phyloP scores from a whole-genome alignment of 2,797 vertebrate genomes.

The Schizopygopsis pylzovi region DNA sequence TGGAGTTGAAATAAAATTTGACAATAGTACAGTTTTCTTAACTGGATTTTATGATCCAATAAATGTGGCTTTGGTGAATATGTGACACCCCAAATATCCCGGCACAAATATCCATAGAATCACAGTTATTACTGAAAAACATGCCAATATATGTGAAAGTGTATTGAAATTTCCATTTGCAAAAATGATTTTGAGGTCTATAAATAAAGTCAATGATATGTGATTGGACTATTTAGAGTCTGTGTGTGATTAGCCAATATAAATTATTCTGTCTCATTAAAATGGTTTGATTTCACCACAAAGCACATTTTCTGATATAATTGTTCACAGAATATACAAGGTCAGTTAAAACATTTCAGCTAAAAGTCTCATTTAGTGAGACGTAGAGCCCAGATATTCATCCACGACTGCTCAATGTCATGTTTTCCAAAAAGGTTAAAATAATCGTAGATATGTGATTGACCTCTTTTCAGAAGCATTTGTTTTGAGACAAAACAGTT shows the following conservation, averaged over 20 bases:
- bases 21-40: not conserved
- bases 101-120: not conserved
- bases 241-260: not conserved
- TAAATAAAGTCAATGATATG: not conserved
- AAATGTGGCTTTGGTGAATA: too few species aligned
- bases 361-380: conserved; percentile 2
- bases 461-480: conserved; percentile 30
- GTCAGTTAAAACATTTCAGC: not conserved
- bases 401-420: not conserved
- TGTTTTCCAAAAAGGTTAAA: not conserved
- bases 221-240: not conserved
- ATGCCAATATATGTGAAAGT: not conserved
- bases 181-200: not conserved
- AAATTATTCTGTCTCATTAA: not conserved
- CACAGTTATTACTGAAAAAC: not conserved
- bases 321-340: not conserved
- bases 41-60: not conserved
- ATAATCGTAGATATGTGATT: conserved; percentile 1
- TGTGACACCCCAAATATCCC: too few species aligned
- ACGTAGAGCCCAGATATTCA: not conserved
- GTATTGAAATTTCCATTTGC: not conserved
- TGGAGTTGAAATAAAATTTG: not conserved
- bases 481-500: conserved; percentile 27
- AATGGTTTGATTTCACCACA: conserved; percentile 27
- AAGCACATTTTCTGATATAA: not conserved